These are phyloP conservation scores for Tauraco erythrolophus DNA, from an alignment of 2,113 vertebrate genomes.

Conservation along the genomic window DNA sequence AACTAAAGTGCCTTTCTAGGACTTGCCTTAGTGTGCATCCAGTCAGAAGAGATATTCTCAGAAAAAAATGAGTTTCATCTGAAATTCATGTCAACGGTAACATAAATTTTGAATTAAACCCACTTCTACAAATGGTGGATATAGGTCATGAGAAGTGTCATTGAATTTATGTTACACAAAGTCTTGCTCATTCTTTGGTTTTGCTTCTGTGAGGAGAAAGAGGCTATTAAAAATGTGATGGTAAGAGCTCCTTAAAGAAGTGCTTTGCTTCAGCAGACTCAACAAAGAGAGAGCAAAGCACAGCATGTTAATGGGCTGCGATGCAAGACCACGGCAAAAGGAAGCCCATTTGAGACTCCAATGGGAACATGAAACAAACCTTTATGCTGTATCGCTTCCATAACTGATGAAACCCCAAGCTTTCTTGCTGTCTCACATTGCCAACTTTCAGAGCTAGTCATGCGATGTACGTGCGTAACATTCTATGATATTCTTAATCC, in stretches of 20 bases:
- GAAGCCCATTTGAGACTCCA: fast-evolving
- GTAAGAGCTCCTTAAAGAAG: background rate
- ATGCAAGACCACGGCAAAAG: background rate
- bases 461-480: background rate
- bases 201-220: background rate
- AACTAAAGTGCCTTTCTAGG: background rate
- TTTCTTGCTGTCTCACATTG: background rate
- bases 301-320: background rate
- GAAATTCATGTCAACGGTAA: background rate
- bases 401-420: background rate
- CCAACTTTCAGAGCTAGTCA: background rate
- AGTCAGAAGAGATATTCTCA: background rate
- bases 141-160: background rate
- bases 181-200: background rate
- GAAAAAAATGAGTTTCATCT: background rate
- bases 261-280: background rate
- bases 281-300: background rate
- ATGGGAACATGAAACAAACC: background rate
- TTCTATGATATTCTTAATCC: background rate
- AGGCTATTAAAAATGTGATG: background rate
- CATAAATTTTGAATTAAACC: background rate
- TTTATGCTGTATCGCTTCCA: background rate
- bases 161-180: background rate
- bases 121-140: background rate
- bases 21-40: background rate